Evolutionary conservation across 1,140 invertebrate genomes (phyloP).

Genomic region (Brachionus sp.): DNA sequence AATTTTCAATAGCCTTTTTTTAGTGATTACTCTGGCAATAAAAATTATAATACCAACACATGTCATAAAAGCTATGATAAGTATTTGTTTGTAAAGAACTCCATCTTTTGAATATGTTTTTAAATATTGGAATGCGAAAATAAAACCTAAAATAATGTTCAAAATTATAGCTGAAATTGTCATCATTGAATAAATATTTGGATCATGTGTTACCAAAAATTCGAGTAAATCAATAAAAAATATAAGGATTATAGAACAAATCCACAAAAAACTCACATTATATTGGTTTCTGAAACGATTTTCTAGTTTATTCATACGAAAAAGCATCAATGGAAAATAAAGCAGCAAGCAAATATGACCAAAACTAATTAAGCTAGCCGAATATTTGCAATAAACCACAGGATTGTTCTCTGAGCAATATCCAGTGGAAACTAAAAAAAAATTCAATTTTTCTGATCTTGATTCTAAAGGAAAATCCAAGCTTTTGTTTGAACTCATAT

Average conservation of each 20-base stretch:
- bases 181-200: not conserved
- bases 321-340: not conserved
- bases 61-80: not conserved
- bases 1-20: not conserved
- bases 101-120: not conserved
- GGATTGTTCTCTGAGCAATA: not conserved
- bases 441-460: not conserved
- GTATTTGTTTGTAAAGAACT: not conserved
- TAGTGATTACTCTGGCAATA: not conserved
- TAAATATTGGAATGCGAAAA: not conserved
- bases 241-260: not conserved
- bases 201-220: not conserved
- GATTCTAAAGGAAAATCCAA: not conserved
- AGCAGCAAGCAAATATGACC: not conserved
- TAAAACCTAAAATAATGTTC: not conserved
- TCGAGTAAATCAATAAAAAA: not conserved
- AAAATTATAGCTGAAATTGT: not conserved
- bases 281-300: constrained; percentile 30
- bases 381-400: not conserved
- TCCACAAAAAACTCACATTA: not conserved
- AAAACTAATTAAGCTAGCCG: not conserved
- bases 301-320: not conserved
- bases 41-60: not conserved
- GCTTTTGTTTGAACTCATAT: not conserved
- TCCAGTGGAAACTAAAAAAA: not conserved